These are phyloP conservation scores for Paralichthys olivaceus DNA, from an alignment of 2,113 vertebrate genomes.

Conservation along the genomic window DNA sequence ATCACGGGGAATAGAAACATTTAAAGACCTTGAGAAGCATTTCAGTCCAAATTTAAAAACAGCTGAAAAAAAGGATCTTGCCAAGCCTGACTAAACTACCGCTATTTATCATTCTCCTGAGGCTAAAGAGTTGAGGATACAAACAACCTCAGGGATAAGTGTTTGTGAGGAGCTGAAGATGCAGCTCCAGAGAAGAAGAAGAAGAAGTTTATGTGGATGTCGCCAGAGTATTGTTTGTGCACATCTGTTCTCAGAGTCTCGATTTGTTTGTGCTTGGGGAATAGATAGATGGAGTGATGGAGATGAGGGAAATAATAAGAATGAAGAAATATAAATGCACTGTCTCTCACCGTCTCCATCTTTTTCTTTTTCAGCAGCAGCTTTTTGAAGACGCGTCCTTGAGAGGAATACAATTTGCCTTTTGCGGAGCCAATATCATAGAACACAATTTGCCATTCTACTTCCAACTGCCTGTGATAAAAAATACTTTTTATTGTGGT, in stretches of 20 bases:
- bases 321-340: constrained; percentile 61
- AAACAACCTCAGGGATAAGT: constrained; percentile 57
- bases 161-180: constrained; percentile 49
- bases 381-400: constrained; percentile 70
- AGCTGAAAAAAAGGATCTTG: constrained; percentile 13
- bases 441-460: constrained; percentile 70
- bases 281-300: constrained; percentile 43
- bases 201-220: constrained; percentile 35
- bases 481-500: constrained; percentile 68
- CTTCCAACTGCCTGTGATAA: constrained; percentile 70
- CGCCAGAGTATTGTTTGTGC: constrained; percentile 45
- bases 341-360: background rate
- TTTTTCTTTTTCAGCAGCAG: constrained; percentile 48
- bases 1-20: constrained; percentile 73
- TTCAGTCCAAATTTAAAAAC: constrained; percentile 69
- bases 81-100: constrained; percentile 42
- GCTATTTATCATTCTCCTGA: constrained; percentile 49
- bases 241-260: constrained; percentile 57
- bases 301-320: constrained; percentile 67
- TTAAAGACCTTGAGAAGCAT: constrained; percentile 76
- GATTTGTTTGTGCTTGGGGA: constrained; percentile 24
- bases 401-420: constrained; percentile 73
- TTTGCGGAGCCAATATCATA: constrained; percentile 64
- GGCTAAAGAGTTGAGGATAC: constrained; percentile 37
- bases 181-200: constrained; percentile 7